These are phyloP conservation scores for Ganaspis sp. DNA, from an alignment of 1,140 invertebrate genomes.

Conservation along the genomic window DNA sequence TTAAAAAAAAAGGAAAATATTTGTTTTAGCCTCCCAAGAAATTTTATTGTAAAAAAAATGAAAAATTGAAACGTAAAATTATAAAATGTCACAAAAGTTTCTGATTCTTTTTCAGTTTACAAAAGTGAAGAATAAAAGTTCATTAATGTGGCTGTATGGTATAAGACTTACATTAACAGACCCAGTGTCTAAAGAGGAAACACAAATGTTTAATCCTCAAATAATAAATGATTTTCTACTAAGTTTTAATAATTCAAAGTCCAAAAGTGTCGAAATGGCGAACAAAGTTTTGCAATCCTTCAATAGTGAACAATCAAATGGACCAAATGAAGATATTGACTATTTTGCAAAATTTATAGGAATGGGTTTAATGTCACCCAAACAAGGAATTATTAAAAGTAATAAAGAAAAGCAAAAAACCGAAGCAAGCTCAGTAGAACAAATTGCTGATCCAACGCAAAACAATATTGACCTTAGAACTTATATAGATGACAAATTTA, in stretches of 20 bases:
- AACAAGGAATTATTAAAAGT: constrained; percentile 33
- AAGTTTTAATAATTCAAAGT: constrained; percentile 48
- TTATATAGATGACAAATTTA: constrained; percentile 69
- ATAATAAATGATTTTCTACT: constrained; percentile 60
- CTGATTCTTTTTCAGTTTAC: constrained; percentile 63
- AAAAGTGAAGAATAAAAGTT: constrained; percentile 66
- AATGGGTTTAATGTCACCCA: constrained; percentile 36
- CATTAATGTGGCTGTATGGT: constrained; percentile 73
- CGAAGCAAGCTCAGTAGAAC: constrained; percentile 33
- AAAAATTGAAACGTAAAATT: no score
- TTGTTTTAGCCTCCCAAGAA: no score
- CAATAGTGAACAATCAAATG: constrained; percentile 43
- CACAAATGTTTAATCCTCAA: constrained; percentile 61
- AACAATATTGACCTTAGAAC: constrained; percentile 50
- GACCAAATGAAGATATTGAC: constrained; percentile 48
- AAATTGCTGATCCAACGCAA: constrained; percentile 27
- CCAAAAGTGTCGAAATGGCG: constrained; percentile 44
- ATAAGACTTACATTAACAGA: constrained; percentile 67
- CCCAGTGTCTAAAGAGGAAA: constrained; percentile 41
- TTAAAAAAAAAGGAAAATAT: no score
- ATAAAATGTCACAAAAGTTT: constrained; percentile 18
- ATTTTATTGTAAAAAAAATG: no score
- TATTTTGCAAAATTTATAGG: constrained; percentile 43
- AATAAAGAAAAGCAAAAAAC: constrained; percentile 26
- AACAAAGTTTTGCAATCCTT: constrained; percentile 52